Evolutionary conservation across 2,888 invertebrate species (phyloP).

Genomic region (Eupithecia abbreviata): DNA sequence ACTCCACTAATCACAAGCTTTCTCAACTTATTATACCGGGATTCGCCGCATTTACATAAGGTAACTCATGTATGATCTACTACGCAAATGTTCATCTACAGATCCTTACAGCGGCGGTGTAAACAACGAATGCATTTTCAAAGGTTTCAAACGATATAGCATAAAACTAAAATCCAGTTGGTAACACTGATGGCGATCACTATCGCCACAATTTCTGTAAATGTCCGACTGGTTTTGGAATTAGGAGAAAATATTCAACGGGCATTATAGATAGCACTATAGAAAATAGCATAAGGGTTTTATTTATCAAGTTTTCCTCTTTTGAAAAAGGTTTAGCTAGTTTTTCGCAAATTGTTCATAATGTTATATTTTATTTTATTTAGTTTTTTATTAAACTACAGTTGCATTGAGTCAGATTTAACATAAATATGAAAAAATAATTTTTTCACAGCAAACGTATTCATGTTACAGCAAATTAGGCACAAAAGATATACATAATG

Average conservation of each 20-base stretch:
- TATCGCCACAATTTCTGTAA: constrained; percentile 53
- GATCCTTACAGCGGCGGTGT: too few relatives aligned
- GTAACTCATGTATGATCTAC: too few relatives aligned
- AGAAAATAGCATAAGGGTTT: not conserved
- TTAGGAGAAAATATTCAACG: constrained; percentile 43
- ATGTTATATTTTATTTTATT: too few relatives aligned
- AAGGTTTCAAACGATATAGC: not conserved
- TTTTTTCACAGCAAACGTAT: too few relatives aligned
- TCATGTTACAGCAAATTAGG: too few relatives aligned
- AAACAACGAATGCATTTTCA: too few relatives aligned
- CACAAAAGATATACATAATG: too few relatives aligned
- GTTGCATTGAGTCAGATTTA: too few relatives aligned
- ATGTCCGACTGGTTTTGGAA: constrained; percentile 51
- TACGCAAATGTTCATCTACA: too few relatives aligned
- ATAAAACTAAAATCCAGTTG: not conserved
- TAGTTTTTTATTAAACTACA: too few relatives aligned
- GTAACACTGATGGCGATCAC: constrained; percentile 38
- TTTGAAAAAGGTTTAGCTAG: not conserved
- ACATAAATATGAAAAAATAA: too few relatives aligned
- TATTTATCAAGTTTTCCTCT: not conserved
- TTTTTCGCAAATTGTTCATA: not conserved
- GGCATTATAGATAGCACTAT: too few relatives aligned
- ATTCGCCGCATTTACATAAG: not conserved
- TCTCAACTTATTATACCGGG: not conserved
- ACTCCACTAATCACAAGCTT: not conserved